These are phyloP conservation scores for Actinia tenebrosa DNA, from an alignment of 64 coral and sea anemone species.

Conservation along the genomic window DNA sequence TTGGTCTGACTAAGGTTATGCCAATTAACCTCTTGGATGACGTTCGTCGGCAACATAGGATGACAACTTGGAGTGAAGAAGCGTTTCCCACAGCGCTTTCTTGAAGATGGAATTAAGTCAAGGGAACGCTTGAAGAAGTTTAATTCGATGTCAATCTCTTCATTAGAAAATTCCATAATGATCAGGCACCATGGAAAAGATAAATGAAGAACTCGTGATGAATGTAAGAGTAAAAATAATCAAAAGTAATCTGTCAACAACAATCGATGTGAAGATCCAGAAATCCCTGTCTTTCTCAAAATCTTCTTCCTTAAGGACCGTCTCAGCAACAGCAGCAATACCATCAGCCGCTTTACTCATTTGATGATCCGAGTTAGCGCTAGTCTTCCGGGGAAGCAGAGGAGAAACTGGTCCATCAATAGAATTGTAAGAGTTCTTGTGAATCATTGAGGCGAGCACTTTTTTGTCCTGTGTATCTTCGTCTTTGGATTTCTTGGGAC, in stretches of 20 bases:
- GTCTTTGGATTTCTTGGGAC: not conserved
- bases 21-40: too few species aligned
- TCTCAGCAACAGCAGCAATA: constrained; percentile 37
- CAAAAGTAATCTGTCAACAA: constrained; percentile 70
- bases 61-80: too few species aligned
- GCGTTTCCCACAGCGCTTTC: too few species aligned
- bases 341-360: constrained; percentile 37
- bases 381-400: not conserved
- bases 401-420: not conserved
- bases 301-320: constrained; percentile 23
- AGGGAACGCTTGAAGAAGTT: too few species aligned
- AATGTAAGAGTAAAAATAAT: constrained; percentile 73
- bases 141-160: not conserved
- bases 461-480: constrained; percentile 32
- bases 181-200: constrained; percentile 67
- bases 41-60: too few species aligned
- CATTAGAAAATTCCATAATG: constrained; percentile 65
- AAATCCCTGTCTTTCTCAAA: constrained; percentile 50
- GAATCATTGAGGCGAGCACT: constrained; percentile 16
- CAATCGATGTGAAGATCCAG: constrained; percentile 87
- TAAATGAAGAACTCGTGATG: constrained; percentile 55
- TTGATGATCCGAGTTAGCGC: not conserved
- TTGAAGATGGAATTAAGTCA: too few species aligned
- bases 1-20: too few species aligned
- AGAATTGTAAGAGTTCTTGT: constrained; percentile 32